These are phyloP conservation scores for Sipha maydis DNA, from an alignment of 2,888 invertebrate species.

Conservation along the genomic window DNA sequence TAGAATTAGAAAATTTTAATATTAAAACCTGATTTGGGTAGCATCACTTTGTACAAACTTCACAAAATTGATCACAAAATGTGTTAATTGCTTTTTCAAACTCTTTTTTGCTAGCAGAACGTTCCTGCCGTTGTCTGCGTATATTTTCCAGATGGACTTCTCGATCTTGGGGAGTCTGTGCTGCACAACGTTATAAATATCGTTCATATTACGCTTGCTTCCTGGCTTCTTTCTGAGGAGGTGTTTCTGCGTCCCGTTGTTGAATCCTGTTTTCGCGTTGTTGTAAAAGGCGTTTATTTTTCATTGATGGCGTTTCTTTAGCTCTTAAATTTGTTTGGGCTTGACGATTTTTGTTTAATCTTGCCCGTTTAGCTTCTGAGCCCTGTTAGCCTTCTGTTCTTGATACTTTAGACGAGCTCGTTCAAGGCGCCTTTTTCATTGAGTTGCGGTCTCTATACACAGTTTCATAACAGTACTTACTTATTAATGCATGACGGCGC, in stretches of 20 bases:
- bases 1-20: background rate
- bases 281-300: conserved; percentile 11
- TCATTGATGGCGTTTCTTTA: too few relatives aligned
- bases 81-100: conserved; percentile 18
- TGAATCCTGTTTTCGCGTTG: conserved; percentile 4
- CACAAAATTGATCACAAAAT: conserved; percentile 10
- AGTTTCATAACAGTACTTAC: too few relatives aligned
- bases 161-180: conserved; percentile 12
- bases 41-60: conserved; percentile 6
- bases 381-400: conserved; percentile 4
- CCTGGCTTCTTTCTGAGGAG: conserved; percentile 8
- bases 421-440: background rate
- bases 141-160: background rate
- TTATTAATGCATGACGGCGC: too few relatives aligned
- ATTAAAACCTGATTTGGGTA: conserved; percentile 1
- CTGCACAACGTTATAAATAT: background rate
- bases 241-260: conserved; percentile 9
- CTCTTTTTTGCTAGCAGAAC: background rate
- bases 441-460: too few relatives aligned
- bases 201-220: conserved; percentile 3
- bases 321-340: too few relatives aligned
- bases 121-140: background rate
- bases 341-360: background rate
- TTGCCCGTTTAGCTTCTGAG: conserved; percentile 6
- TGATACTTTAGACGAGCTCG: background rate